phyloP scores from a whole-genome alignment of 2,888 invertebrate genomes.

The Scaptomyza cyrtandrae region DNA sequence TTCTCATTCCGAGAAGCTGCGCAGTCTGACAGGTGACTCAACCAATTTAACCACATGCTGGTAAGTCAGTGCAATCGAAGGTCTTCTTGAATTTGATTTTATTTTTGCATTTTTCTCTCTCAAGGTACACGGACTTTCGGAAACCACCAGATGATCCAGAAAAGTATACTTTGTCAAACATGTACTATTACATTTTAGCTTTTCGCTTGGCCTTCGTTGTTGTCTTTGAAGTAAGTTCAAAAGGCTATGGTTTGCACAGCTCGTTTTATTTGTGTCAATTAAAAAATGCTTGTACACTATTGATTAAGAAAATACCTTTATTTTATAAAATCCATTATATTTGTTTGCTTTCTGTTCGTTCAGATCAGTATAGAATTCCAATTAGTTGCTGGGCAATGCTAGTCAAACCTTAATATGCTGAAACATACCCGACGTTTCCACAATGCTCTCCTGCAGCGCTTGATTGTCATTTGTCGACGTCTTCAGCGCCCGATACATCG shows the following conservation, averaged over 20 bases:
- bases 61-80: constrained; percentile 82
- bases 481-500: constrained; percentile 77
- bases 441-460: constrained; percentile 77
- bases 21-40: constrained; percentile 84
- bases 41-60: constrained; percentile 87
- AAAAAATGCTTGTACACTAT: constrained; percentile 55
- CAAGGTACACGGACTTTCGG: constrained; percentile 92
- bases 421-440: constrained; percentile 80
- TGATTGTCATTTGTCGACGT: constrained; percentile 75
- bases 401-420: constrained; percentile 80
- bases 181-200: constrained; percentile 96
- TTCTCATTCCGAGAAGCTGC: constrained; percentile 86
- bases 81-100: background rate
- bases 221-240: constrained; percentile 92
- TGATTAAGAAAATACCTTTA: constrained; percentile 32
- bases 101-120: background rate
- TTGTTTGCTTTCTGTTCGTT: constrained; percentile 54
- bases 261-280: constrained; percentile 43
- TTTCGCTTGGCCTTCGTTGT: constrained; percentile 96
- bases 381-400: constrained; percentile 26
- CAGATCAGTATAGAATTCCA: constrained; percentile 23
- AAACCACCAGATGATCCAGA: constrained; percentile 87
- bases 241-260: constrained; percentile 21
- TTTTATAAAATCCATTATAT: constrained; percentile 42
- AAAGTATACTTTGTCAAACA: constrained; percentile 89